These are phyloP conservation scores for Haliclona indistincta DNA, from an alignment of 37 sponge, comb jelly and placozoan genomes.

Conservation along the genomic window DNA sequence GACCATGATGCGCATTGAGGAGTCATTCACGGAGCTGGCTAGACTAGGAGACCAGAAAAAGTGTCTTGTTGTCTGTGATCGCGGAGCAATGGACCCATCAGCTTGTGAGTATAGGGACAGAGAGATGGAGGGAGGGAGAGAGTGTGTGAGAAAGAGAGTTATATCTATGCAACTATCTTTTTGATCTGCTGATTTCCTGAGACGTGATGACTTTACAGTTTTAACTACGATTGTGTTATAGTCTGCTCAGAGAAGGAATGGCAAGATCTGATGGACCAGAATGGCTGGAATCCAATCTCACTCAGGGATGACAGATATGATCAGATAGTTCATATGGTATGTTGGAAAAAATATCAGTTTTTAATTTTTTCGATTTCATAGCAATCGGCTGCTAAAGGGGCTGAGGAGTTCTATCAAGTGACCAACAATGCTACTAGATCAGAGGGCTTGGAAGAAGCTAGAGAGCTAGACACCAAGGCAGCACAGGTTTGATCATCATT, in stretches of 20 bases:
- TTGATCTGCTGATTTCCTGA: background rate
- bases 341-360: background rate
- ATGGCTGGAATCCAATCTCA: constrained; percentile 16
- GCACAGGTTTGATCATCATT: constrained; percentile 28
- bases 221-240: constrained; percentile 4
- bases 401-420: constrained; percentile 65
- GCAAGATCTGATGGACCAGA: constrained; percentile 16
- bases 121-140: too few species aligned
- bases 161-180: too few species aligned
- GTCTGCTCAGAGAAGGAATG: constrained; percentile 65
- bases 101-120: constrained; percentile 75
- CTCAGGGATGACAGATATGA: constrained; percentile 76
- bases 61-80: constrained; percentile 74
- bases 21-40: constrained; percentile 60
- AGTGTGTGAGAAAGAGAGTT: too few species aligned
- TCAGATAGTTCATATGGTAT: constrained; percentile 74
- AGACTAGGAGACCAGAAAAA: constrained; percentile 42
- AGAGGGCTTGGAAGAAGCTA: constrained; percentile 46
- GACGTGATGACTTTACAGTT: background rate
- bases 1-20: constrained; percentile 68
- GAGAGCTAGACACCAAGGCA: constrained; percentile 45
- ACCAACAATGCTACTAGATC: constrained; percentile 37
- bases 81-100: constrained; percentile 81
- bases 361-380: constrained; percentile 1
- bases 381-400: constrained; percentile 77